Evolutionary conservation across 2,888 invertebrate species (phyloP).

Genomic region (Cecidostiba fungosa): DNA sequence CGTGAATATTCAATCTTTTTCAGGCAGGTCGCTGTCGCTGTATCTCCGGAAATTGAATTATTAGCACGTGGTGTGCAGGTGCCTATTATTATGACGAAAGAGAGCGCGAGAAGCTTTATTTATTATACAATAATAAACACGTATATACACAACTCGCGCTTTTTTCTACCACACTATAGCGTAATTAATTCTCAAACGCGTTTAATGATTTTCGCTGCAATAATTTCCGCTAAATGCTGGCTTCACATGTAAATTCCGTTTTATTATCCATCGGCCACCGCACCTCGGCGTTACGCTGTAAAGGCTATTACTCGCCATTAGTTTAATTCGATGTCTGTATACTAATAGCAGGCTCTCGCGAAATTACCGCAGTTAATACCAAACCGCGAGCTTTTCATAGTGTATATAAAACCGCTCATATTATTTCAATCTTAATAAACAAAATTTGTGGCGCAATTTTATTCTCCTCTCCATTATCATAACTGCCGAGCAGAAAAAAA

Average conservation of each 20-base stretch:
- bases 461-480: background rate
- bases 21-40: background rate
- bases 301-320: constrained; percentile 33
- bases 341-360: background rate
- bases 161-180: background rate
- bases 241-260: constrained; percentile 21
- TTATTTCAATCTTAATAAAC: constrained; percentile 20
- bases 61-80: no score
- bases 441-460: background rate
- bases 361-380: constrained; percentile 33
- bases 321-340: constrained; percentile 41
- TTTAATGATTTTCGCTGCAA: constrained; percentile 24
- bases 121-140: no score
- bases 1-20: background rate
- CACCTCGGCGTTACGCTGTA: background rate
- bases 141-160: background rate
- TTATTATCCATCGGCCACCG: constrained; percentile 20
- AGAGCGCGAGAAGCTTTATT: background rate
- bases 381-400: background rate
- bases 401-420: background rate
- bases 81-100: background rate
- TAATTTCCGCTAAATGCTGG: constrained; percentile 11
- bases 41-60: background rate
- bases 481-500: no score
- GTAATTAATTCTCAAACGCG: background rate